Percentiles rank a stretch among this genome's conserved stretches.
phyloP scores from a whole-genome alignment of 1,140 invertebrate species.

The Halyomorpha halys region DNA sequence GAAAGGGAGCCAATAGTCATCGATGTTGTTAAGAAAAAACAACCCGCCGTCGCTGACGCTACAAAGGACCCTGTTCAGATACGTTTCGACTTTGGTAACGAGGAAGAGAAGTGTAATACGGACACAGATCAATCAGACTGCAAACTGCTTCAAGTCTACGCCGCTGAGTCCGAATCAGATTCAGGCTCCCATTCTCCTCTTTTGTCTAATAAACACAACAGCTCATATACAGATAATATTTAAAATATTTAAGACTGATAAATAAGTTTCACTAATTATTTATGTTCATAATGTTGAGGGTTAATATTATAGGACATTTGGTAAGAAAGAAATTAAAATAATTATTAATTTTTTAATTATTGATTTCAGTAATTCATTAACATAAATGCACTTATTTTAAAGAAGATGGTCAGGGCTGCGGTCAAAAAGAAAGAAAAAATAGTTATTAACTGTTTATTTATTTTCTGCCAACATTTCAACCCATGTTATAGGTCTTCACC shows the following conservation, averaged over 20 bases:
- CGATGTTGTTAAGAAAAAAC: conserved; percentile 29
- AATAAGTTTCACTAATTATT: too few relatives aligned
- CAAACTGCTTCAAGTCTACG: conserved; percentile 5
- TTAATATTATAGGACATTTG: too few relatives aligned
- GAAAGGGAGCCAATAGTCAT: conserved; percentile 30
- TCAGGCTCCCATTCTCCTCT: conserved; percentile 30
- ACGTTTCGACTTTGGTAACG: conserved; percentile 29
- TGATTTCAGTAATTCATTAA: too few relatives aligned
- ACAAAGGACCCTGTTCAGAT: conserved; percentile 31
- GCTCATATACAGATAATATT: conserved; percentile 7
- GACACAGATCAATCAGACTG: conserved; percentile 15
- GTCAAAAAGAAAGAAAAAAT: too few relatives aligned
- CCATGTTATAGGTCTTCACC: too few relatives aligned
- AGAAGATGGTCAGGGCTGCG: too few relatives aligned
- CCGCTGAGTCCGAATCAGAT: conserved; percentile 27
- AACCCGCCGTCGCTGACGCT: background rate
- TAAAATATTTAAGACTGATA: conserved; percentile 17
- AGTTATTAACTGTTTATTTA: too few relatives aligned
- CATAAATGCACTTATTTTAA: too few relatives aligned
- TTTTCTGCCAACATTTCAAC: too few relatives aligned
- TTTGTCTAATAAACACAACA: conserved; percentile 25
- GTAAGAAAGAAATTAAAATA: too few relatives aligned
- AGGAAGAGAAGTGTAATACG: conserved; percentile 17
- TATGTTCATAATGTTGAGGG: too few relatives aligned
- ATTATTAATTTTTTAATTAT: too few relatives aligned